Evolutionary conservation across 2,888 invertebrate species (phyloP), one percentile per base, ranked within the genome.

Genomic region (Diachrysia chrysitis): DNA sequence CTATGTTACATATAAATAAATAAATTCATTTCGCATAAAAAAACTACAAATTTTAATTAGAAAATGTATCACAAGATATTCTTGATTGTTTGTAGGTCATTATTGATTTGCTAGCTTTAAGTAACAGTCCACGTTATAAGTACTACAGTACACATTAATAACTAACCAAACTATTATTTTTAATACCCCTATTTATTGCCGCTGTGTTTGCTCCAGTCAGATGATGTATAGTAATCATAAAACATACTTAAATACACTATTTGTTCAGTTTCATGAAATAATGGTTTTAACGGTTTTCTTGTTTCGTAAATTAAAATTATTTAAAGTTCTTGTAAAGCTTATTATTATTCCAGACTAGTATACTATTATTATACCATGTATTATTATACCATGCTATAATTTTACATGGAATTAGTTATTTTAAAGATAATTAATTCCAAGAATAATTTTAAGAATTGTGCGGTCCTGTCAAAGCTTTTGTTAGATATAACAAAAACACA

Each of bases 91-190:
- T n/a, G n/a, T n/a, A n/a, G n/a, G n/a, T n/a, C n/a, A n/a, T n/a
- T n/a, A n/a, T n/a, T n/a, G n/a, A n/a, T n/a, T n/a, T n/a, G n/a
- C 10, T 3, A 21, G 12, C 48, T 51, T 51, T 51, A 51, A 3
- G 10, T 25, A 19, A 16, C 66, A 56, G 53, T 57, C 58, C 51
- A 66, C 62, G 51, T 71, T 66, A 64, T 69, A 46, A 57, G 58
- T 57, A 54, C 54, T 61, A 69, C 64, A 59, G 54, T 55, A 55
- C 73, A 68, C 78, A 70, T 76, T 79, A 62, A 72, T 72, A 73
- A 51, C 64, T 67, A 51, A 79, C 70, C 61, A 54, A 74, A 70
- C 62, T 67, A 71, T 65, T 75, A 67, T 79, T 76, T 76, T 76
- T 64, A 78, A 76, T 63, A 64, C 37, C 23, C 21, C 61, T 58